These are phyloP conservation scores for Eueremaeus valkanovi DNA, from an alignment of 2,888 invertebrate species.

Conservation along the genomic window DNA sequence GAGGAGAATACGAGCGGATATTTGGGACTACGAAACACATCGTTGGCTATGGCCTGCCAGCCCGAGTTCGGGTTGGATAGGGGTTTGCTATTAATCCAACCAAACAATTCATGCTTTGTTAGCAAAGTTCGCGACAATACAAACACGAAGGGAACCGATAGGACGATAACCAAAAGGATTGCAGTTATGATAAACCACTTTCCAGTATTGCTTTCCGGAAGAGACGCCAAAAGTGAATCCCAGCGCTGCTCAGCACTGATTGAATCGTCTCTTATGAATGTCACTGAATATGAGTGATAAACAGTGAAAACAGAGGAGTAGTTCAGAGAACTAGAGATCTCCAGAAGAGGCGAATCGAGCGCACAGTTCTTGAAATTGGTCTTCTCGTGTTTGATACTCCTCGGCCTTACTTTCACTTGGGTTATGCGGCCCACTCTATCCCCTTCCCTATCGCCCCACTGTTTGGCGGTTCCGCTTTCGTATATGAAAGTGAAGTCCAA, in stretches of 20 bases:
- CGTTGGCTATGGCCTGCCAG: slow-evolving; percentile 34
- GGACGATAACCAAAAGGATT: background rate
- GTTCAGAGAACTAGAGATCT: slow-evolving; percentile 22
- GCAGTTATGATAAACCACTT: slow-evolving; percentile 36
- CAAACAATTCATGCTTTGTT: slow-evolving; percentile 20
- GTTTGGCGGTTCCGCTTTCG: slow-evolving; percentile 26
- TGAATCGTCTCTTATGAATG: slow-evolving; percentile 31
- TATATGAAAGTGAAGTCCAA: slow-evolving; percentile 34
- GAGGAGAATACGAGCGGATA: slow-evolving; percentile 22
- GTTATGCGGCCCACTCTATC: slow-evolving; percentile 29
- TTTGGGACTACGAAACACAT: slow-evolving; percentile 32
- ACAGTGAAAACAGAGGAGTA: slow-evolving; percentile 22
- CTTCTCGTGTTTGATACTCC: slow-evolving; percentile 31
- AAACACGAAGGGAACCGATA: background rate
- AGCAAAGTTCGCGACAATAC: slow-evolving; percentile 27
- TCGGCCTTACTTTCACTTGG: background rate
- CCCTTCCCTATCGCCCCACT: slow-evolving; percentile 23
- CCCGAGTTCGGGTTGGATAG: slow-evolving; percentile 4
- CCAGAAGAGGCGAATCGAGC: background rate
- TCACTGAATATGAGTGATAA: slow-evolving; percentile 35
- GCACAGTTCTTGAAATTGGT: slow-evolving; percentile 36
- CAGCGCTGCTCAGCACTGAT: slow-evolving; percentile 9
- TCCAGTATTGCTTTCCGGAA: slow-evolving; percentile 21
- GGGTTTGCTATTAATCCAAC: slow-evolving; percentile 29
- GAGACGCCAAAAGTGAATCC: slow-evolving; percentile 5